Base-by-base conservation (phyloP, 2,113 vertebrate genomes). In the Vanacampus margaritifer region DNA sequence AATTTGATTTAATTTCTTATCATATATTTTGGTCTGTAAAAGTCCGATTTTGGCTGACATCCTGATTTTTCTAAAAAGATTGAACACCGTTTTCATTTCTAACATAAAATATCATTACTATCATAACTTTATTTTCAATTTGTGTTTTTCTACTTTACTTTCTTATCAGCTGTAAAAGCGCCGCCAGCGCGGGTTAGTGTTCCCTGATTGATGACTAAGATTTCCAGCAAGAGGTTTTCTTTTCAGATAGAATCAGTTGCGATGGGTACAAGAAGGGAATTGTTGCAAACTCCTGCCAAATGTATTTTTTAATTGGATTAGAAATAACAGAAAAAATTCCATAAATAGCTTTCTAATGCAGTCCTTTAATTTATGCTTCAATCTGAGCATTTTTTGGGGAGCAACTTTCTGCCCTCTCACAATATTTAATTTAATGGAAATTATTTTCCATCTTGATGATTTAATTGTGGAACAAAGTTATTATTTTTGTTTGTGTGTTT, bases 261-360 rank as follows among this genome's bases (percentile, higher is more conserved):
- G 3, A 26, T 19, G 28, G 3, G 7, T 5, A 28, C 11, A 13
- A 7, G 53, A 54, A 67, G 45, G 28, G 35, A 67, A 64, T 64
- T 35, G 60, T 63, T 37, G 26, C 39, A 5, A 67, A 12, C 26
- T 35, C 58, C 21, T 51, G 8, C 54, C 35, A 54, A 72, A n/a
- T 63, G 21, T 0, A 46, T 46, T 24, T n/a, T 72, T 43, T 69
- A 59, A 78, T 68, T 69, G 39, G 11, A 17, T 74, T 37, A 60
- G 67, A 65, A 76, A 71, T 53, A 51, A 37, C 23, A 43, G 50
- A n/a, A 24, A 46, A 26, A 26, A 23, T 39, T 39, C 11, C 51
- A 35, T 39, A 45, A 74, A 28, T 64, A 72, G 56, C 60, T 39
- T 39, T 7, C 7, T 12, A 19, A 12, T 12, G 58, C 58, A 2